These are phyloP conservation scores for Coelopa frigida DNA, from an alignment of 1,140 invertebrate species.

Conservation along the genomic window DNA sequence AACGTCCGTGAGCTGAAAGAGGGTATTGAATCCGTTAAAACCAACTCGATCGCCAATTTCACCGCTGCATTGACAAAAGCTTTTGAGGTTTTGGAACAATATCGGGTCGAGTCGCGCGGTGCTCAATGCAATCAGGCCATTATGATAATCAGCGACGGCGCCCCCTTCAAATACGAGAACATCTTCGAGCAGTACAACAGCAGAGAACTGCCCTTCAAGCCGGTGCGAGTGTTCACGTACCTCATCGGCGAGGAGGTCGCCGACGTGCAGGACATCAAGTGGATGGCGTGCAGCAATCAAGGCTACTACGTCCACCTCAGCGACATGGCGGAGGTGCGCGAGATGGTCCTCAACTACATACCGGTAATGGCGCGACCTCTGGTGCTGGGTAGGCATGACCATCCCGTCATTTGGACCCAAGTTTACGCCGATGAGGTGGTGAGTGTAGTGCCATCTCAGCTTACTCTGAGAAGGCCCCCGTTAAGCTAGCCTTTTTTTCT, in stretches of 20 bases:
- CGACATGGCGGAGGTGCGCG: conserved; percentile 84
- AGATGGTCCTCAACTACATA: conserved; percentile 87
- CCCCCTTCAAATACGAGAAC: conserved; percentile 86
- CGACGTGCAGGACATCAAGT: conserved; percentile 77
- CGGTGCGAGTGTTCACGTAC: conserved; percentile 95
- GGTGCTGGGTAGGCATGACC: conserved; percentile 68
- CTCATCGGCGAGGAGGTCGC: conserved; percentile 86
- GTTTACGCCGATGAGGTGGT: conserved; percentile 86
- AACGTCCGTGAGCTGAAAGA: conserved; percentile 81
- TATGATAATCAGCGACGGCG: conserved; percentile 97
- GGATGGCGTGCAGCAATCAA: conserved; percentile 94
- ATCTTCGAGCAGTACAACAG: conserved; percentile 87
- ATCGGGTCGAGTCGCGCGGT: conserved; percentile 52
- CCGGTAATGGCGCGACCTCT: conserved; percentile 84
- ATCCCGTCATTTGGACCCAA: conserved; percentile 83
- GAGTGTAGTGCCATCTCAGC: conserved; percentile 31
- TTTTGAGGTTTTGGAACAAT: conserved; percentile 73
- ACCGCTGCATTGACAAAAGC: conserved; percentile 80
- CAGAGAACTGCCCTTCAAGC: conserved; percentile 59
- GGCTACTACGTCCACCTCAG: conserved; percentile 93
- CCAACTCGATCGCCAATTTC: conserved; percentile 91
- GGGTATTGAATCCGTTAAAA: conserved; percentile 67
- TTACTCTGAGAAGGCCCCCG: neutral
- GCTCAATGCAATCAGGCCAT: conserved; percentile 74
- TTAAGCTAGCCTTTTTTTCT: conserved; percentile 4